phyloP scores from a whole-genome alignment of 2,113 vertebrate species.

The Clarias batrachus region DNA sequence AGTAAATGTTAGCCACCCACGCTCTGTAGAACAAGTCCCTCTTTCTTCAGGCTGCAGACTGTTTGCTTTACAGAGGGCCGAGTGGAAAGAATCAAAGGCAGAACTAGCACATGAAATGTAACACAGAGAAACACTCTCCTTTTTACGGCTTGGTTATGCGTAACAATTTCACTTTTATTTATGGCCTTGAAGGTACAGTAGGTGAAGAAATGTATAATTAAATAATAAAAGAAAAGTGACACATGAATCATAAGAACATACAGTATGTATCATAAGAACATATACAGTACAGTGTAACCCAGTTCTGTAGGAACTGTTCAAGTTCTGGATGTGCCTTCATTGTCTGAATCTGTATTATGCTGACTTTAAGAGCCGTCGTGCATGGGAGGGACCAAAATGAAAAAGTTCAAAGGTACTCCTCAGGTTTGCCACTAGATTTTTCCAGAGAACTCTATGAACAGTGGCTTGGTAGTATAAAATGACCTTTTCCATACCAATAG shows the following conservation, averaged over 20 bases:
- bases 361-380: neutral
- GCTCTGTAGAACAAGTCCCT: constrained; percentile 35
- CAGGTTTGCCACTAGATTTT: constrained; percentile 27
- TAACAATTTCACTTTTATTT: constrained; percentile 11
- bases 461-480: constrained; percentile 34
- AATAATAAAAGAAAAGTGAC: neutral
- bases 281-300: neutral
- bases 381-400: neutral
- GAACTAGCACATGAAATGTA: constrained; percentile 21
- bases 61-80: constrained; percentile 37
- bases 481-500: constrained; percentile 35
- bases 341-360: neutral
- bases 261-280: neutral
- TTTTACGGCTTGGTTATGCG: neutral
- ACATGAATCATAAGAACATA: neutral
- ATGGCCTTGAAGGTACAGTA: neutral
- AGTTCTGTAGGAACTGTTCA: neutral
- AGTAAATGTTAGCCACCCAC: constrained; percentile 50
- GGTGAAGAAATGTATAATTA: neutral
- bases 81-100: constrained; percentile 39
- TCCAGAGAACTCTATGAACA: constrained; percentile 16
- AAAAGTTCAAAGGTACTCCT: constrained; percentile 23
- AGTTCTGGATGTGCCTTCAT: neutral
- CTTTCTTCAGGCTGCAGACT: constrained; percentile 47
- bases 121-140: constrained; percentile 10